phyloP scores from a whole-genome alignment of 35 echinoderm and acorn worm genomes.

The Apostichopus parvimensis region DNA sequence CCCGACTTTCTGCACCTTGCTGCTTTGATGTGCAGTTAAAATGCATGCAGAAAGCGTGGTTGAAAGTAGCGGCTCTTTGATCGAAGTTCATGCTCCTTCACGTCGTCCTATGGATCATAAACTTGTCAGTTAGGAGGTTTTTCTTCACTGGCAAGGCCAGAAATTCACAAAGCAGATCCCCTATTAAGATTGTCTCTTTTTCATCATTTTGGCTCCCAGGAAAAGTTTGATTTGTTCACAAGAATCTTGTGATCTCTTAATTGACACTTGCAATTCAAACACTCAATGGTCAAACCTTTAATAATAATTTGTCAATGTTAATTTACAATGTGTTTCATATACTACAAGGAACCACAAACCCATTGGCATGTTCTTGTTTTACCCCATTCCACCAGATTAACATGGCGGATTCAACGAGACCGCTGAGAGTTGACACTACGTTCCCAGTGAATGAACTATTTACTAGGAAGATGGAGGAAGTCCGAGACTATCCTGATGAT shows the following conservation, averaged over 20 bases:
- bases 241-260: not conserved
- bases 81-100: not conserved
- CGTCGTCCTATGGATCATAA: not conserved
- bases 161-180: not conserved
- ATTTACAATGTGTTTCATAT: too few relatives aligned
- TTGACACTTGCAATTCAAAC: too few relatives aligned
- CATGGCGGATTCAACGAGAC: constrained; percentile 45
- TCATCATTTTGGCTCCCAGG: not conserved
- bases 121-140: not conserved
- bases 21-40: not conserved
- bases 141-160: not conserved
- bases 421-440: constrained; percentile 20
- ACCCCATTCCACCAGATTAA: not conserved
- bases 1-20: not conserved
- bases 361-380: too few relatives aligned
- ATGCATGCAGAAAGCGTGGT: not conserved
- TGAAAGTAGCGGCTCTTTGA: not conserved
- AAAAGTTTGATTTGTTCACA: not conserved
- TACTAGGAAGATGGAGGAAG: not conserved
- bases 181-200: not conserved
- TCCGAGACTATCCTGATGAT: constrained; percentile 42
- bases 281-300: too few relatives aligned
- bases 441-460: constrained; percentile 10
- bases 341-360: too few relatives aligned
- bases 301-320: too few relatives aligned